Evolutionary conservation across 2,888 invertebrate species (phyloP), one percentile per base, ranked within the genome.

Genomic region (Balanococcus diminutus): DNA sequence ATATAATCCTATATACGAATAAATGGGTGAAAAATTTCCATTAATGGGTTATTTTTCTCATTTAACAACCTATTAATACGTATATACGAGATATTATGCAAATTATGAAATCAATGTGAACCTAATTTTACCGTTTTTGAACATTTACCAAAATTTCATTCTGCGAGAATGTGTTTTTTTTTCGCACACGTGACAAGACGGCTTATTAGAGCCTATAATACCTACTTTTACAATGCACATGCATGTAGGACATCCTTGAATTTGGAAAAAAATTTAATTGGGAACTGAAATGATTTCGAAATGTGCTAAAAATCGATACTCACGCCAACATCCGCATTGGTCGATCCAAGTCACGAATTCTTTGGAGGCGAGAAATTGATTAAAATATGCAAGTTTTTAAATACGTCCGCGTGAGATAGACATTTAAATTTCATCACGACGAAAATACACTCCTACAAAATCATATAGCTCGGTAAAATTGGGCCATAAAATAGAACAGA

Each of bases 41-140:
- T 67, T 28, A 67, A 25, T 67, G 28, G 11, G 31, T 67, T 67
- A 67, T 67, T 67, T 67, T 28, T 51, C 19, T 3, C 4, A 19
- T 19, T 5, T 19, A 19, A 3, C n/a, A 19, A 19, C n/a, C 4
- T 5, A 42, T 42, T 14, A 2, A 16, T 42, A 42, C 0, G 19
- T n/a, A 51, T 1, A 51, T 51, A 51, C 19, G 9, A 1, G 51
- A 51, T 8, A 51, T 19, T 51, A 51, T 51, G 51, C 51, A 51
- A 51, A 51, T 51, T 67, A 28, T n/a, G n/a, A n/a, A n/a, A n/a
- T 14, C 8, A 28, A 28, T 11, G 67, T 28, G 28, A 14, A 11
- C 16, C 2, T 28, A 67, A 5, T 67, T 67, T 67, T 67, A 67
- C 67, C 67, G 67, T 67, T 67, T 67, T 67, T 67, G 67, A 67